These are phyloP conservation scores for Hoplostethus mediterraneus DNA, from an alignment of 2,797 vertebrate genomes.

Conservation along the genomic window DNA sequence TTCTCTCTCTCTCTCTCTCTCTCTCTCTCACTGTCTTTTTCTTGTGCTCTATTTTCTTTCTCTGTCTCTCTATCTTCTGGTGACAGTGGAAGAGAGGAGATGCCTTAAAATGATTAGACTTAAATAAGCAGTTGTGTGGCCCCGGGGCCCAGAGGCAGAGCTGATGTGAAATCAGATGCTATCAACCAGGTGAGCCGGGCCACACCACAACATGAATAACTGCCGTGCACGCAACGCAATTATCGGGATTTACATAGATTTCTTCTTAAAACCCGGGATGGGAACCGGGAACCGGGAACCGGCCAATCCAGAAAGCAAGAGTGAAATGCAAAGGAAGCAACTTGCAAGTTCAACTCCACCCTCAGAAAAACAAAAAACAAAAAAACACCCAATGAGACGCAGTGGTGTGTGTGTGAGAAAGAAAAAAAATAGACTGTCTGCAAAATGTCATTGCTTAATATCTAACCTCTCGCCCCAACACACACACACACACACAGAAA, in stretches of 20 bases:
- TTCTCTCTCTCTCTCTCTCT: constrained; percentile 31
- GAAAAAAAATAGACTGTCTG: constrained; percentile 10
- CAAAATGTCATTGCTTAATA: constrained; percentile 17
- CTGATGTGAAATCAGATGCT: constrained; percentile 79
- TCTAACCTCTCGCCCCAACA: constrained; percentile 20
- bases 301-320: constrained; percentile 6
- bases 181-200: constrained; percentile 83
- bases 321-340: constrained; percentile 42
- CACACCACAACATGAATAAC: constrained; percentile 68
- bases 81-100: constrained; percentile 76
- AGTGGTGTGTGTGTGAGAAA: not conserved
- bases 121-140: constrained; percentile 80
- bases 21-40: constrained; percentile 43
- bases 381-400: not conserved
- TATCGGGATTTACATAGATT: constrained; percentile 72
- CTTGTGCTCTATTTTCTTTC: constrained; percentile 36
- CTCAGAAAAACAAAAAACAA: constrained; percentile 7
- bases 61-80: constrained; percentile 59
- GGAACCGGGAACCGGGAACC: not conserved
- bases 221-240: constrained; percentile 60
- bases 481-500: constrained; percentile 19
- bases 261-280: constrained; percentile 40
- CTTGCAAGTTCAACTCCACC: constrained; percentile 31
- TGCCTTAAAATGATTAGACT: constrained; percentile 83
- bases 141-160: constrained; percentile 75